Conservation (phyloP, 1,140 invertebrate genomes). For the Batillaria attramentaria region DNA sequence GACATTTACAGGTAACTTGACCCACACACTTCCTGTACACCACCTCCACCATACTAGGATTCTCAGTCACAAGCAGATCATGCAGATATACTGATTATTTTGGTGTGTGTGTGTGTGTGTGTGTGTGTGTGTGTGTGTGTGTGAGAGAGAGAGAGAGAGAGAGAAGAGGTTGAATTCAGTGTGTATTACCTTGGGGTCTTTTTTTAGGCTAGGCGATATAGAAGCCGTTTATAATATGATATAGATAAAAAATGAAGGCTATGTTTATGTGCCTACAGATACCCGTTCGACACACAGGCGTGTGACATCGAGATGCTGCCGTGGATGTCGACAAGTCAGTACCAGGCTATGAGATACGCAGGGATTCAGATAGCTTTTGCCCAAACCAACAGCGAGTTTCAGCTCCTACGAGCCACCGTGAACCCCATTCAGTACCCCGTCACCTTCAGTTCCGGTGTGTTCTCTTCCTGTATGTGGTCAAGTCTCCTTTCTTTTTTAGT, state of each 20-base stretch:
- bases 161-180: not conserved
- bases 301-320: not conserved
- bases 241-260: not conserved
- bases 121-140: constrained; percentile 1
- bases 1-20: not conserved
- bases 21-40: no score
- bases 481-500: no score
- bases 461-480: no score
- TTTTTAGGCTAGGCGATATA: not conserved
- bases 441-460: no score
- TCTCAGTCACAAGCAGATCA: not conserved
- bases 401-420: no score
- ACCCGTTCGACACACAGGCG: not conserved
- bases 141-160: not conserved
- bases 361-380: no score
- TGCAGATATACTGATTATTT: not conserved
- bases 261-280: not conserved
- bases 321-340: no score
- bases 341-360: no score
- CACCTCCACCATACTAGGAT: no score
- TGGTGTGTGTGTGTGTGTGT: not conserved
- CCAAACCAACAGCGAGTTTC: no score
- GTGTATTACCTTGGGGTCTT: not conserved
- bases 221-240: not conserved
- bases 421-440: no score